phyloP scores from a whole-genome alignment of 2,797 vertebrate species.

The Craterocephalus amniculus region DNA sequence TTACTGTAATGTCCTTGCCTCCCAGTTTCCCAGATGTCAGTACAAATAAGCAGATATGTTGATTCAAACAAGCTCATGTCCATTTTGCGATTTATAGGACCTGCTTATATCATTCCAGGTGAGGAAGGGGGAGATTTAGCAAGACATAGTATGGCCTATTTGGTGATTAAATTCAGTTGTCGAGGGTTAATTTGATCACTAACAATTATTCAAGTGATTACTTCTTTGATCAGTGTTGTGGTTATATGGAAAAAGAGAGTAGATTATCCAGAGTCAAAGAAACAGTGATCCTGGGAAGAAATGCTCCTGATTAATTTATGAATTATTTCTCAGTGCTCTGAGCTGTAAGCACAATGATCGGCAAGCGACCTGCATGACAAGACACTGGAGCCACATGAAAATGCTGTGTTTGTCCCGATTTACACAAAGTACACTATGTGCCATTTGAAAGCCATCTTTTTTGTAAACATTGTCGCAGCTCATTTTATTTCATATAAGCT shows the following conservation, averaged over 20 bases:
- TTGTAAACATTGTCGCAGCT: constrained; percentile 2
- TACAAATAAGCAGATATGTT: background rate
- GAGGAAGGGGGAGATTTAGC: background rate
- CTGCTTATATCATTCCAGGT: background rate
- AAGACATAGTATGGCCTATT: background rate
- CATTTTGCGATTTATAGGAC: background rate
- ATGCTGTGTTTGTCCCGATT: background rate
- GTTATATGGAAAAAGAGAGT: background rate
- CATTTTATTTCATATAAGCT: background rate
- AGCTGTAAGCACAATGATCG: background rate
- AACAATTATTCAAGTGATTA: background rate
- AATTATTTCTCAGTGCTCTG: background rate
- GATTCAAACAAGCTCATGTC: background rate
- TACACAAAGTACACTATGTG: background rate
- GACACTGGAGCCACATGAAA: background rate
- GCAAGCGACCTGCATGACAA: background rate
- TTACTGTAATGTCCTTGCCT: background rate
- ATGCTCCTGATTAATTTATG: background rate
- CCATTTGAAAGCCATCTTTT: constrained; percentile 2
- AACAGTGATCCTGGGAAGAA: constrained; percentile 8
- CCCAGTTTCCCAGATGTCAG: too few species aligned
- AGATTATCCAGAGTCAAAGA: background rate
- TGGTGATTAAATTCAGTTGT: background rate
- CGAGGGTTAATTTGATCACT: background rate
- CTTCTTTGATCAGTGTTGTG: constrained; percentile 1